Conservation (phyloP, 2,113 vertebrate genomes). For the Nesogale talazaci region DNA sequence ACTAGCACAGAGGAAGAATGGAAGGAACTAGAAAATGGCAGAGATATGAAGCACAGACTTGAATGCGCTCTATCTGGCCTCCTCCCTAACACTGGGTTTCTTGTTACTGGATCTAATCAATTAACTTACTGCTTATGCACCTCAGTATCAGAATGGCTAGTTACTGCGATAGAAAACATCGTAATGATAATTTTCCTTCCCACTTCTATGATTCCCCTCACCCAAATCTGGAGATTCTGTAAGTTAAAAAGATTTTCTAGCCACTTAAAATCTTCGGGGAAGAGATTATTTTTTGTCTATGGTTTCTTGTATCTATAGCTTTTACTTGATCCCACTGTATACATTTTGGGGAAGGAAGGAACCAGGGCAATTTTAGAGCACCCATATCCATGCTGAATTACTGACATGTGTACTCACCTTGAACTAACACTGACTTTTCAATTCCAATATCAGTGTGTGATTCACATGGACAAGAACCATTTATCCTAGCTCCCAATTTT, state of each 20-base stretch:
- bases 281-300: not conserved
- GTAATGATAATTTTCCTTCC: not conserved
- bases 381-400: not conserved
- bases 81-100: not conserved
- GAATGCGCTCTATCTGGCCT: not conserved
- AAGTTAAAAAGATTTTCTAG: constrained; percentile 20
- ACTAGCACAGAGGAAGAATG: not conserved
- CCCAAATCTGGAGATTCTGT: not conserved
- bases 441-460: not conserved
- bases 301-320: not conserved
- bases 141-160: not conserved
- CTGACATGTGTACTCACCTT: not conserved
- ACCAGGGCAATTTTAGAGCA: not conserved
- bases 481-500: not conserved
- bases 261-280: not conserved
- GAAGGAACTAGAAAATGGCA: not conserved
- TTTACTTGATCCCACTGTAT: not conserved
- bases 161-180: not conserved
- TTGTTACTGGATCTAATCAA: not conserved
- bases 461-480: not conserved
- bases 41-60: not conserved
- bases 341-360: constrained; percentile 7
- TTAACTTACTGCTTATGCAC: not conserved
- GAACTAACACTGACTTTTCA: not conserved
- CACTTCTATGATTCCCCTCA: no score